Evolutionary conservation across 2,113 vertebrate species (phyloP), one percentile per base, ranked within the genome.

Genomic region (Heterotilapia buettikoferi): DNA sequence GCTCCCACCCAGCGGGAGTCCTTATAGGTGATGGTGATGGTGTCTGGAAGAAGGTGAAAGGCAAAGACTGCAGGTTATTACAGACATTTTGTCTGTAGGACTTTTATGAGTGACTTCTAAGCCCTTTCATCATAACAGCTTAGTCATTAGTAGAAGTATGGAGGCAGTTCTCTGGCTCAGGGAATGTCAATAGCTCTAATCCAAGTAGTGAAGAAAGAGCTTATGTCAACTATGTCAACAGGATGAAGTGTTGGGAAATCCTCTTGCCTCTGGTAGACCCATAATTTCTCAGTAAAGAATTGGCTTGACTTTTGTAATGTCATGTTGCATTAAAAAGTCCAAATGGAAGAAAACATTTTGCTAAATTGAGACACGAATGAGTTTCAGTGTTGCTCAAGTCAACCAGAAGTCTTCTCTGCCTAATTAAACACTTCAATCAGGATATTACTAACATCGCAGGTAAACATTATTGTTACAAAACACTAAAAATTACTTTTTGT

Each of bases 1-100:
- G 98, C 98, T 13, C 99, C 99, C 5, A 99, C 98, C 98, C 99
- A 99, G 80, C 97, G 97, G 2, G 95, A 94, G 6, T 99, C 99
- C 92, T 97, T 97, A 21, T 97, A 92, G 87, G 96, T 98, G 82
- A 99, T 98, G 1, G 95, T 91, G 82, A 99, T 19, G 1, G 40
- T 95, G 12, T 97, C 98, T 99, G 92, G 40, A 50, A 24, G 71
- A 31, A 45, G 73, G 26, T 40, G 31, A 89, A 10, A 6, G n/a
- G 16, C 16, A 53, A 47, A 33, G 16, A 40, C 5, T 2, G 3
- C 6, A 6, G 40, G 43, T 86, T 78, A 0, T 76, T 29, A 19
- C 43, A 16, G 24, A 4, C 10, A 5, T 6, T 88, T 11, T 52
- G 2, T 40, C 2, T 33, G 5, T 9, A 31, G 6, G 45, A 11